Conservation (phyloP, 1,140 invertebrate species). For the Achroia grisella region DNA sequence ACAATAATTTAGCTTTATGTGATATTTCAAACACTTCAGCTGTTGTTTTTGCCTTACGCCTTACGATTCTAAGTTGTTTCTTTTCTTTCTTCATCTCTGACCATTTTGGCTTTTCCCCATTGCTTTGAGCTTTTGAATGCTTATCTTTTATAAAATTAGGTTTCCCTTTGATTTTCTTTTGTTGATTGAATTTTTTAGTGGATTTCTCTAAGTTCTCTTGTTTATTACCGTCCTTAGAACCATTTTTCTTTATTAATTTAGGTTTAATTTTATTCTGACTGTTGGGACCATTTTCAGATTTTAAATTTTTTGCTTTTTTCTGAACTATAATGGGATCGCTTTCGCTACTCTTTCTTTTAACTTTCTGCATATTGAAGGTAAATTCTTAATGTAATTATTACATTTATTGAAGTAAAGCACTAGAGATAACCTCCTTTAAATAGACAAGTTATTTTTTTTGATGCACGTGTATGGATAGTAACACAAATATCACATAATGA, state of each 20-base stretch:
- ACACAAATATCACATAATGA: no score
- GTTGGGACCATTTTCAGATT: slow-evolving; percentile 9
- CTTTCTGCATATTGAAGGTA: slow-evolving; percentile 43
- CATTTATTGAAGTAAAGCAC: no score
- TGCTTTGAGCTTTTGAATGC: slow-evolving; percentile 20
- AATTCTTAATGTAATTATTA: no score
- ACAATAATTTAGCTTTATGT: slow-evolving; percentile 82
- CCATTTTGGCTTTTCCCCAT: slow-evolving; percentile 81
- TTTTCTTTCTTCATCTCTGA: slow-evolving; percentile 82
- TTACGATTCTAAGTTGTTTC: slow-evolving; percentile 76
- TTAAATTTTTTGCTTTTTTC: slow-evolving; percentile 26
- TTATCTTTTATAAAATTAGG: slow-evolving; percentile 22
- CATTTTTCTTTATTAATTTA: slow-evolving; percentile 14
- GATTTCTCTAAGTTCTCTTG: slow-evolving; percentile 1
- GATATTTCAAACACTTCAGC: slow-evolving; percentile 80
- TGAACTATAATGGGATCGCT: slow-evolving; percentile 22
- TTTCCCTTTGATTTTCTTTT: slow-evolving; percentile 23
- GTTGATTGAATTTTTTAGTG: slow-evolving; percentile 8
- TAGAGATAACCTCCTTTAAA: no score
- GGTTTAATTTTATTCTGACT: slow-evolving; percentile 8
- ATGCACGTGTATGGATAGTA: no score
- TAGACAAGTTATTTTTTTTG: no score
- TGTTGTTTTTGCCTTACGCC: slow-evolving; percentile 72
- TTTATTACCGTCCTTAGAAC: slow-evolving; percentile 18
- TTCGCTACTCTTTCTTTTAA: slow-evolving; percentile 46